Evolutionary conservation across 1,140 invertebrate species (phyloP), one percentile per base, ranked within the genome.

Genomic region (Lasioglossum baleicum): DNA sequence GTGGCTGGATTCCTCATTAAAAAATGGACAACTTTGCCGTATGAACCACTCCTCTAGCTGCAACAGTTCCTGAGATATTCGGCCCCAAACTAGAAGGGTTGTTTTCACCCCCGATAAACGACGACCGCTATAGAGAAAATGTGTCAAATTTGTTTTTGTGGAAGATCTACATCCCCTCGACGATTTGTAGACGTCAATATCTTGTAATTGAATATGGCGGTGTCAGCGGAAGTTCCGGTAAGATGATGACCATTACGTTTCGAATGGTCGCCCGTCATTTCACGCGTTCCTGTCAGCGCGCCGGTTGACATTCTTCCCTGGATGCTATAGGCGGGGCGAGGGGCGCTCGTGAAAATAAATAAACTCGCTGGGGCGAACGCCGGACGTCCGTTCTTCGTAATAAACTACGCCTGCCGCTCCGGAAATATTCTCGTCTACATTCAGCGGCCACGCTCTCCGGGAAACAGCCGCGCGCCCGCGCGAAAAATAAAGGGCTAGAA

Each of bases 311-410:
- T 22, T 73, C 4, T 0, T 58, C 15, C 42, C 15, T 11, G 2
- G 44, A 0, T 10, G 7, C 1, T 44, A 26, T 42, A 42, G 10
- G 6, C 17, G 2, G 48, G 48, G 31, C 26, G 42, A n/a, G 10
- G 22, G 26, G 17, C 58, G 42, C 17, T 4, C 58, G 53, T 17
- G 61, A 35, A 22, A 74, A 82, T 68, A 73, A 79, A 69, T 73
- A 73, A 79, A 69, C 73, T 69, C 65, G 71, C 20, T 42, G 63
- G 63, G 26, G 56, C 69, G 76, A 82, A 82, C 76, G 58, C 56
- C 81, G 81, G 81, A 79, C 42, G 65, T 82, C 81, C 81, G 69
- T 82, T 80, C 81, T 65, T 74, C 20, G 76, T 80, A 80, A 82
- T 82, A 82, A 82, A 82, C 81, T 80, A 74, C 51, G 69, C 70